Evolutionary conservation across 2,797 vertebrate species (phyloP).

Genomic region (Pangasius djambal): DNA sequence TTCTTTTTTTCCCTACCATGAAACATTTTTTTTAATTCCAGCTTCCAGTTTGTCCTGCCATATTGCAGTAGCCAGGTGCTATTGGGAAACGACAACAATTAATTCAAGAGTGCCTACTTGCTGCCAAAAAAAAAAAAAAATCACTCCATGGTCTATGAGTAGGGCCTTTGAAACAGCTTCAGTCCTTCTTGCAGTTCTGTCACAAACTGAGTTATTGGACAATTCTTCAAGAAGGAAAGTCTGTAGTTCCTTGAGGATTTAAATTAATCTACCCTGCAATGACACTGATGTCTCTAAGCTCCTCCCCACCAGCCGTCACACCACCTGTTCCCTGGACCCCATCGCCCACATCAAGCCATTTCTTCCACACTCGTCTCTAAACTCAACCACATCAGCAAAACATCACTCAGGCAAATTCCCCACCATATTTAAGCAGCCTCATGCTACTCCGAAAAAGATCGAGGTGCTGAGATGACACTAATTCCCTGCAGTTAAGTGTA

Average conservation of each 20-base stretch:
- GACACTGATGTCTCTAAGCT: neutral
- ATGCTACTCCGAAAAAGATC: neutral
- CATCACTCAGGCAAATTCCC: neutral
- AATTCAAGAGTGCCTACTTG: neutral
- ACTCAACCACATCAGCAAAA: slow-evolving; percentile 7
- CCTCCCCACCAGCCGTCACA: neutral
- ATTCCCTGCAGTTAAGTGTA: neutral
- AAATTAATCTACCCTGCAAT: neutral
- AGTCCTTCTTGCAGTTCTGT: neutral
- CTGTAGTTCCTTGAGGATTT: neutral
- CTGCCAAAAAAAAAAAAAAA: neutral
- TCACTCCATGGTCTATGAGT: neutral
- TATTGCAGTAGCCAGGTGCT: neutral
- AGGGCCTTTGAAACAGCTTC: neutral
- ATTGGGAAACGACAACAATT: neutral
- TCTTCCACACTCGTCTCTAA: neutral
- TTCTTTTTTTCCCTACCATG: neutral
- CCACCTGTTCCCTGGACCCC: slow-evolving; percentile 15
- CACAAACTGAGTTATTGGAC: neutral
- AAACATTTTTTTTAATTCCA: neutral
- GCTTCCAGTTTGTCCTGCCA: neutral
- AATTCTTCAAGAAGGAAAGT: neutral
- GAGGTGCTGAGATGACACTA: neutral
- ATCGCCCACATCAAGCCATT: neutral
- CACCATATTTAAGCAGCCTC: neutral